Percentiles rank a stretch among this genome's conserved stretches.
Evolutionary conservation across 2,797 vertebrate genomes (phyloP).

Genomic region (Diceros bicornis): DNA sequence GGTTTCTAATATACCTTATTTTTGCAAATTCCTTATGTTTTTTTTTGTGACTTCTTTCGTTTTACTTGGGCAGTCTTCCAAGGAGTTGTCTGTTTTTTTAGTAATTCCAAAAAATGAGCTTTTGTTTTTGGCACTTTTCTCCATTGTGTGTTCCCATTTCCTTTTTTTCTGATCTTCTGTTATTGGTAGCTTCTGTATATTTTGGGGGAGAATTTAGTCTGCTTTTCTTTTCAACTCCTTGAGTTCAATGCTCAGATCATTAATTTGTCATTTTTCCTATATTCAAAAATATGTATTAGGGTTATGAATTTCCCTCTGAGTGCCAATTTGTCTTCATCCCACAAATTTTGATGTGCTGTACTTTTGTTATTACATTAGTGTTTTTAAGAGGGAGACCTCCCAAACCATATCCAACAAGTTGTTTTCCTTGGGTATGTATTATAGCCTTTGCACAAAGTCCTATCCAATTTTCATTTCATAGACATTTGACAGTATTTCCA

Average conservation of each 20-base stretch:
- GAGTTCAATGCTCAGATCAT: background rate
- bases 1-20: background rate
- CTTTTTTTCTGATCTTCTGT: slow-evolving; percentile 6
- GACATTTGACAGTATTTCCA: background rate
- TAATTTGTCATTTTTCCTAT: slow-evolving; percentile 26
- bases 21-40: background rate
- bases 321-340: background rate
- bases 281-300: background rate
- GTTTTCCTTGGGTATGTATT: background rate
- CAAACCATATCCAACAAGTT: background rate
- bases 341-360: background rate
- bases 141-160: background rate
- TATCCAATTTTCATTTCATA: slow-evolving; percentile 40
- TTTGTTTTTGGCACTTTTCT: background rate
- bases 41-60: background rate
- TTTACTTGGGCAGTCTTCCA: background rate
- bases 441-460: background rate
- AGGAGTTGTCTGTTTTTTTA: background rate
- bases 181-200: background rate
- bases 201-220: background rate
- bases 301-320: background rate
- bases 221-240: background rate
- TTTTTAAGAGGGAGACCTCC: background rate
- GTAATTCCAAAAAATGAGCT: background rate
- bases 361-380: background rate